phyloP scores from a whole-genome alignment of 2,888 invertebrate species.

The Drosophila mulleri region DNA sequence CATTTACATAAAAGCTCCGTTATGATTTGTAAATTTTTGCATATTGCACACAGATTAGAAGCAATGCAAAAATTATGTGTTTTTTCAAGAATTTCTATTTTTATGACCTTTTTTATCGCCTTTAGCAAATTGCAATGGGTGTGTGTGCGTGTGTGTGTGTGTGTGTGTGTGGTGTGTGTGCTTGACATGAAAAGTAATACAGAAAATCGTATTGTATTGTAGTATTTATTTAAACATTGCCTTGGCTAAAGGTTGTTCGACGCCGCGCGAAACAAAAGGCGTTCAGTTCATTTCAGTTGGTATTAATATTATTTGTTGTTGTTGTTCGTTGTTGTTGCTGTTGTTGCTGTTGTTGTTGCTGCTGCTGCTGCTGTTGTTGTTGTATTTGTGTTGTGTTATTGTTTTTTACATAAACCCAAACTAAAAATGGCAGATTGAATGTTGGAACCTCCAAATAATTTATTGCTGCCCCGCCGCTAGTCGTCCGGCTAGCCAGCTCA shows the following conservation, averaged over 20 bases:
- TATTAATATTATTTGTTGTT: constrained; percentile 34
- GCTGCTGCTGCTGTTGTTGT: too few relatives aligned
- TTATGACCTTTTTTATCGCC: constrained; percentile 8
- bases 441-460: constrained; percentile 77
- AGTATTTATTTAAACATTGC: constrained; percentile 56
- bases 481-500: constrained; percentile 24
- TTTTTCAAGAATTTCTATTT: constrained; percentile 15
- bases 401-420: constrained; percentile 57
- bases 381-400: constrained; percentile 7
- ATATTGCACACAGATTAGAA: constrained; percentile 2
- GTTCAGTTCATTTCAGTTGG: constrained; percentile 35
- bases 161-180: constrained; percentile 11
- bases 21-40: constrained; percentile 3
- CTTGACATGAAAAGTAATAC: constrained; percentile 58
- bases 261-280: constrained; percentile 49
- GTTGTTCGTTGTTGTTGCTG: constrained; percentile 21
- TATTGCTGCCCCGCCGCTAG: constrained; percentile 56
- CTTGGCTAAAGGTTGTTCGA: constrained; percentile 66
- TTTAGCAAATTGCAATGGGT: constrained; percentile 13
- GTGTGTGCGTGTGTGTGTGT: background rate
- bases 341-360: constrained; percentile 22
- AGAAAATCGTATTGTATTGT: constrained; percentile 64
- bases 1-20: background rate
- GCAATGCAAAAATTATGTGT: background rate
- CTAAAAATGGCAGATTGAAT: constrained; percentile 66